phyloP scores from a whole-genome alignment of 2,888 invertebrate genomes.

The Cistogaster globosa region DNA sequence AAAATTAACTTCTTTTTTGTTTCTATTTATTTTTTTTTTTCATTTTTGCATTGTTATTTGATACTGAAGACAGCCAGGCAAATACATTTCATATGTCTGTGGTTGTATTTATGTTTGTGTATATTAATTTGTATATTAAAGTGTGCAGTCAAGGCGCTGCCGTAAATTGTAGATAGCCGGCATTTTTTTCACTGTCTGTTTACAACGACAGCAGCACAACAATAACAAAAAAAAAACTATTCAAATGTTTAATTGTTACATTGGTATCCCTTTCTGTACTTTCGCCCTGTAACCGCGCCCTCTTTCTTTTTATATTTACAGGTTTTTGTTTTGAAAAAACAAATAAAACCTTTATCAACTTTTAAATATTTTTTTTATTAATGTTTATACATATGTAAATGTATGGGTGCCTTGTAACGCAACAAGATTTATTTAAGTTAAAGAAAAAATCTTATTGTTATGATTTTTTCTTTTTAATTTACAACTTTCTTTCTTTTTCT shows the following conservation, averaged over 20 bases:
- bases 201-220: conserved; percentile 13
- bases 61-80: conserved; percentile 50
- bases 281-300: conserved; percentile 69
- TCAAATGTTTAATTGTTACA: conserved; percentile 21
- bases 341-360: conserved; percentile 16
- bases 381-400: too few relatives aligned
- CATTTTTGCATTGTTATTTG: conserved; percentile 61
- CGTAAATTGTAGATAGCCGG: conserved; percentile 56
- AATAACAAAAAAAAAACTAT: conserved; percentile 31
- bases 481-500: background rate
- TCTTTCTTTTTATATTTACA: conserved; percentile 45
- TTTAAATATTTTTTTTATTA: background rate
- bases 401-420: too few relatives aligned
- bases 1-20: conserved; percentile 35
- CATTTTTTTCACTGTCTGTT: conserved; percentile 49
- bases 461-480: background rate
- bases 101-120: background rate
- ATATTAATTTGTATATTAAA: background rate
- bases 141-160: conserved; percentile 10
- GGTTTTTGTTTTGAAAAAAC: conserved; percentile 8
- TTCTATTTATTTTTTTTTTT: background rate
- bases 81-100: background rate
- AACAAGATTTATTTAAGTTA: too few relatives aligned
- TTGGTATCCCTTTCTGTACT: conserved; percentile 37
- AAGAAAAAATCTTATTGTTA: background rate